These are phyloP conservation scores for Micrasema longulum DNA, from an alignment of 1,140 invertebrate genomes.

Conservation along the genomic window DNA sequence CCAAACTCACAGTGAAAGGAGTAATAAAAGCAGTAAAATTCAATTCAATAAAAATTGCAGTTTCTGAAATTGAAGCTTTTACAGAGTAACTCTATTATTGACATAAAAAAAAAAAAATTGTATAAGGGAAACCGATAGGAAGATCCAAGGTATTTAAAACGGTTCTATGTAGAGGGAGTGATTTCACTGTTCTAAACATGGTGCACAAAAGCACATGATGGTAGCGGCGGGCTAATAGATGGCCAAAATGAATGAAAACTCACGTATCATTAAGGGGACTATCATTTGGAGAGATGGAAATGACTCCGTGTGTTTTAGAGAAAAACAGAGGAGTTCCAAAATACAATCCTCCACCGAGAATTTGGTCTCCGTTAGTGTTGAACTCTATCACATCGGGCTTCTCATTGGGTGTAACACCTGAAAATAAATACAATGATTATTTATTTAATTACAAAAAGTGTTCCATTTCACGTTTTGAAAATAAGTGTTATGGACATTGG, in stretches of 20 bases:
- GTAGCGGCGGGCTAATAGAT: neutral
- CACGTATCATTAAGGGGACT: slow-evolving; percentile 62
- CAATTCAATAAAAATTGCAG: no score
- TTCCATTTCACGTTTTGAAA: no score
- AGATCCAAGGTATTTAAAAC: no score
- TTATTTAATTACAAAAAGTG: no score
- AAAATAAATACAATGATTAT: slow-evolving; percentile 18
- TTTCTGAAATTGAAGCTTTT: no score
- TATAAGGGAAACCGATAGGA: no score
- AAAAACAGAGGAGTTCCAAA: slow-evolving; percentile 71
- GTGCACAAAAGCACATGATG: neutral
- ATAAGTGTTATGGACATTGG: no score
- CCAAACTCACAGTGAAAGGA: no score
- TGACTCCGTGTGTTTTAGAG: slow-evolving; percentile 73
- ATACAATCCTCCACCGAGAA: slow-evolving; percentile 76
- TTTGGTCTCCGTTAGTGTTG: slow-evolving; percentile 64
- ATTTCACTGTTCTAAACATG: neutral
- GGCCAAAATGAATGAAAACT: slow-evolving; percentile 14
- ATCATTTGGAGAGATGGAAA: slow-evolving; percentile 68
- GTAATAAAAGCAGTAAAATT: no score
- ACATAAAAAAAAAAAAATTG: no score
- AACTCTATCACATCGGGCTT: slow-evolving; percentile 61
- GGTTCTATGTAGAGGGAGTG: no score
- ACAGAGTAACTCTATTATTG: no score
- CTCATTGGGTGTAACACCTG: slow-evolving; percentile 56